Evolutionary conservation across 92 coral and sea anemone genomes (phyloP), one percentile per base, ranked within the genome.

Genomic region (Zoanthus sociatus): DNA sequence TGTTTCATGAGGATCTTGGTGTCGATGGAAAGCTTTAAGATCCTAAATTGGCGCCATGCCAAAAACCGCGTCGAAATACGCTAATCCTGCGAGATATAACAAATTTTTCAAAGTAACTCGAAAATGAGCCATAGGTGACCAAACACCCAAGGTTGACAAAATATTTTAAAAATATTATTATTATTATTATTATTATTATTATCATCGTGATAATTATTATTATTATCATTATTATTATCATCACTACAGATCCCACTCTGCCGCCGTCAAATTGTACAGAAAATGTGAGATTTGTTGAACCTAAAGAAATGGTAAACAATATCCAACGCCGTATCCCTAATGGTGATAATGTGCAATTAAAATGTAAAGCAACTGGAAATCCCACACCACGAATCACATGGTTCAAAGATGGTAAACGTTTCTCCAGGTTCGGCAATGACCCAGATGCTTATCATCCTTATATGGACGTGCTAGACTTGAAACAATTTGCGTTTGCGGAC

Each of bases 211-310:
- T 48, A 5, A 48, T 48, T 48, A 48, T 48, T 48, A 48, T 48
- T 48, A 48, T 5, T 48, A 48, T 48, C 0, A 48, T 48, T 48
- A 48, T 5, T 48, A 48, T 48, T 48, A 48, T 48, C 9, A 50
- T 50, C 55, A 50, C 55, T 8, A 79, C 51, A 79, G 84, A 79
- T 79, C 84, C 84, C 18, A 79, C 84, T 7, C 72, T 3, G 8
- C 73, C 61, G 6, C 84, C 84, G 13, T 64, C 74, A 79, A 79
- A 79, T 66, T 79, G 84, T 42, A 79, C 84, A 21, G 73, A 69
- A 17, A 7, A 17, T 15, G 73, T 79, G n/a, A 44, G 15, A 64
- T 79, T 79, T 30, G 44, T 16, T 42, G 33, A 79, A 79, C 84
- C 60, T 13, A 74, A 51, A 2, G 74, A 64, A 17, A 79, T 79